A percentile compares a stretch with the other conserved stretches of the same genome.
These are phyloP conservation scores for Drosophila kambysellisi DNA, from an alignment of 2,888 invertebrate species.

Conservation along the genomic window DNA sequence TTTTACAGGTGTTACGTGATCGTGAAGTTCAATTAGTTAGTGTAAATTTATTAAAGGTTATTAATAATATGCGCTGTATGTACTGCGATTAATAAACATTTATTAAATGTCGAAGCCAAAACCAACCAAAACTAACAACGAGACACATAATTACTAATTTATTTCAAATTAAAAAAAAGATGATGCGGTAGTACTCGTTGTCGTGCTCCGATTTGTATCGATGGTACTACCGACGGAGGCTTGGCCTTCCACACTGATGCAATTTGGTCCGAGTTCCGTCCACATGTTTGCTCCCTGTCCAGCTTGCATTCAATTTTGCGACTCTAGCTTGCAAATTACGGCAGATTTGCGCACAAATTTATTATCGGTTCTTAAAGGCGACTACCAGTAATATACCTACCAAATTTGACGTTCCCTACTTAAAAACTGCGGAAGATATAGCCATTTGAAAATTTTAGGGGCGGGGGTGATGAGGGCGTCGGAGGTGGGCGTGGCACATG, in stretches of 20 bases:
- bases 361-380: too few relatives aligned
- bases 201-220: neutral
- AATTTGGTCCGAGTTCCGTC: conserved; percentile 10
- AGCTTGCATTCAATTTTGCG: conserved; percentile 17
- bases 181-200: conserved; percentile 14
- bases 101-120: neutral
- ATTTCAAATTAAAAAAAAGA: conserved; percentile 4
- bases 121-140: neutral
- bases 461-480: too few relatives aligned
- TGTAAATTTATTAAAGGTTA: neutral
- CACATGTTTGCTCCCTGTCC: conserved; percentile 28
- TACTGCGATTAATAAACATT: neutral
- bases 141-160: neutral
- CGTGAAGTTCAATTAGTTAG: neutral
- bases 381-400: too few relatives aligned
- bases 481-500: too few relatives aligned
- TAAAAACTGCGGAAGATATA: too few relatives aligned
- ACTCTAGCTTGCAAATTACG: too few relatives aligned
- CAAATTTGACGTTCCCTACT: too few relatives aligned
- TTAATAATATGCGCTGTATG: neutral
- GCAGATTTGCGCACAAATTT: too few relatives aligned
- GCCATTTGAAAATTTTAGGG: too few relatives aligned
- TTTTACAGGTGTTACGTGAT: neutral
- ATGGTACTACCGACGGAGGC: conserved; percentile 15
- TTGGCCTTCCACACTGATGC: neutral